Base-by-base conservation (phyloP, 2,797 vertebrate species). In the Gouania willdenowi region DNA sequence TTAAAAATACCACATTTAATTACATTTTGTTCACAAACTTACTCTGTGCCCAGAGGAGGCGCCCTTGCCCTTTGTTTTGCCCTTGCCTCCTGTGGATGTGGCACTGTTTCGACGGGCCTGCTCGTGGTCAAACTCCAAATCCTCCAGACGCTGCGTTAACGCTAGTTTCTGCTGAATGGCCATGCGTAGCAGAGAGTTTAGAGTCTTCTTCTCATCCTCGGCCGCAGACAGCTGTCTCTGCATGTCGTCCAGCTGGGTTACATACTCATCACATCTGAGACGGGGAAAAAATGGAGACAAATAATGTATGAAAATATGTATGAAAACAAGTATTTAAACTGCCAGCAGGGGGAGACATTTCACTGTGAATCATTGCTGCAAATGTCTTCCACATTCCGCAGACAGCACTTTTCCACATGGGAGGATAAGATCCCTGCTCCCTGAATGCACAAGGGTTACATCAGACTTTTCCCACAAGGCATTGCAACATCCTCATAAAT, bases 141-240 rank as follows among this genome's bases (percentile, higher is more conserved):
- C 94, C 71, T 99, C 97, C 42, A 99, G 81, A 20, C 96, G 91
- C 83, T 99, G 97, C 2, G 97, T 99, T 53, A 99, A 77, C 1
- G 97, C 96, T 67, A 99, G 85, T 79, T 99, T 99, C 88, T 98
- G 97, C 82, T 99, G 97, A 79, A 99, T 99, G 51, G 97, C 96
- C 96, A 98, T 98, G 5, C 97, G 94, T n/a, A 99, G 78, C 76
- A 99, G 70, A 1, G 95, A 98, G 70, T 99, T 99, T 59, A 99
- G 81, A 0, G 97, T 99, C 87, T 98, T 98, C 91, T 97, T 99
- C 78, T 99, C 97, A 1, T 99, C 97, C 79, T 99, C 97, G 0
- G 96, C 97, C 0, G 97, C 96, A 2, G 89, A 79, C 24, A 99
- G 90, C 71, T 99, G 97, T 68, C 93, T 84, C 83, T 99, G 97